A percentile compares a stretch with the other conserved stretches of the same genome.
These are phyloP conservation scores for Icerya purchasi DNA, from an alignment of 2,888 invertebrate species.

Conservation along the genomic window DNA sequence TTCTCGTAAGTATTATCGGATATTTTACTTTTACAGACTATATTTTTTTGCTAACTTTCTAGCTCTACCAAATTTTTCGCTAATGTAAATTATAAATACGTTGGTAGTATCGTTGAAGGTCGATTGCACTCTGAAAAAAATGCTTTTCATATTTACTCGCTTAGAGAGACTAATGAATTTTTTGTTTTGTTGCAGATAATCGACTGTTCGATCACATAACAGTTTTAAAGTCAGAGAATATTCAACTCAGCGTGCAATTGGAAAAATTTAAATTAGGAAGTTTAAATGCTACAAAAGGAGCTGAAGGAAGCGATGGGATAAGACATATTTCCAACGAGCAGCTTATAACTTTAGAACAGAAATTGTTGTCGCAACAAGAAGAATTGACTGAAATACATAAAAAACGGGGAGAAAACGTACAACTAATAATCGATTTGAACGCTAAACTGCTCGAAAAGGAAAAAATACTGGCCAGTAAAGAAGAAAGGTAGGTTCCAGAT, in stretches of 20 bases:
- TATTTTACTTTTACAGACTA: too few relatives aligned
- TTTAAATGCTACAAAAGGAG: constrained; percentile 23
- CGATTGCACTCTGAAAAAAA: too few relatives aligned
- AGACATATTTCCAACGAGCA: constrained; percentile 29
- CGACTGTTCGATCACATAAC: constrained; percentile 65
- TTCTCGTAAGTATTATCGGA: constrained; percentile 55
- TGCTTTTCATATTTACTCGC: background rate
- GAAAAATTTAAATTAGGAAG: constrained; percentile 45
- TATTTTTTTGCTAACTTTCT: too few relatives aligned
- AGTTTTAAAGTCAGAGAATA: constrained; percentile 56
- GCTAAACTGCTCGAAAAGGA: constrained; percentile 64
- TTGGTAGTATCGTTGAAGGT: too few relatives aligned
- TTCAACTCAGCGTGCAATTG: constrained; percentile 64
- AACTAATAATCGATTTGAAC: constrained; percentile 78
- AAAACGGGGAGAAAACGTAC: constrained; percentile 76
- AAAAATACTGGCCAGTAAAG: constrained; percentile 47
- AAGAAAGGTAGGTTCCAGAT: constrained; percentile 46
- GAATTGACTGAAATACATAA: constrained; percentile 77
- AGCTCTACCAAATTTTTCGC: too few relatives aligned
- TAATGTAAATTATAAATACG: too few relatives aligned
- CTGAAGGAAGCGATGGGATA: constrained; percentile 20
- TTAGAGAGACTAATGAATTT: background rate
- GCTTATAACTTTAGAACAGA: constrained; percentile 60
- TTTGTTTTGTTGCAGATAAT: constrained; percentile 42
- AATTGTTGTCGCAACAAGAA: constrained; percentile 67